Evolutionary conservation across 30 jellyfish, hydroid and myxozoan genomes (phyloP).

Genomic region (Phacellophora camtschatica): DNA sequence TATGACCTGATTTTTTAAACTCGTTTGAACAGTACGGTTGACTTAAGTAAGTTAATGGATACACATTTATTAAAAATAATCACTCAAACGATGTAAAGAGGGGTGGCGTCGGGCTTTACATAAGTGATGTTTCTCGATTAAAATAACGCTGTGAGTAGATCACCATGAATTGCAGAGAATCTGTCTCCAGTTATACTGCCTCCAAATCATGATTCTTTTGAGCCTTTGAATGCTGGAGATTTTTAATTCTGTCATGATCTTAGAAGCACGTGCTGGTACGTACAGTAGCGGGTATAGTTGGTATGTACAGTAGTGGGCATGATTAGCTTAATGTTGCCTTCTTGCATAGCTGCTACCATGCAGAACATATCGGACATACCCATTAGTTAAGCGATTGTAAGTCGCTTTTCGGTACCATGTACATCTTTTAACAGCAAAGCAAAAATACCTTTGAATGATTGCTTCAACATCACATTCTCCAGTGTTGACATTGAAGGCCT

Average conservation of each 20-base stretch:
- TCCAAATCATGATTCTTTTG: neutral
- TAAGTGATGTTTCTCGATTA: constrained; percentile 18
- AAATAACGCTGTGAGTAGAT: constrained; percentile 38
- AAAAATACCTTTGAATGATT: neutral
- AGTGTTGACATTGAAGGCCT: neutral
- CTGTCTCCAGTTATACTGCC: constrained; percentile 30
- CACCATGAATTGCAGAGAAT: constrained; percentile 42
- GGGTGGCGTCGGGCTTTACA: neutral
- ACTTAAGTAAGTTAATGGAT: too few relatives aligned
- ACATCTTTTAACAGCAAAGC: neutral
- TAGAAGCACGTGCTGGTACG: constrained; percentile 20
- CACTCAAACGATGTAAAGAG: too few relatives aligned
- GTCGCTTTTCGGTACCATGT: neutral
- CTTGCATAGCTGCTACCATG: constrained; percentile 44
- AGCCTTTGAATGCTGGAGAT: too few relatives aligned
- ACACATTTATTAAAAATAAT: too few relatives aligned
- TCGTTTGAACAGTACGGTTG: too few relatives aligned
- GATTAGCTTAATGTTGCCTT: constrained; percentile 39
- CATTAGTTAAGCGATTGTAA: constrained; percentile 12
- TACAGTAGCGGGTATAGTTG: constrained; percentile 53
- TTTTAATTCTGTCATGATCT: neutral
- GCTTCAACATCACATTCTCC: too few relatives aligned
- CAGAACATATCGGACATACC: constrained; percentile 27
- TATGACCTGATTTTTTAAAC: too few relatives aligned
- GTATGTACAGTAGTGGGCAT: too few relatives aligned